These are phyloP conservation scores for Philereme vetulata DNA, from an alignment of 2,888 invertebrate species.

Conservation along the genomic window DNA sequence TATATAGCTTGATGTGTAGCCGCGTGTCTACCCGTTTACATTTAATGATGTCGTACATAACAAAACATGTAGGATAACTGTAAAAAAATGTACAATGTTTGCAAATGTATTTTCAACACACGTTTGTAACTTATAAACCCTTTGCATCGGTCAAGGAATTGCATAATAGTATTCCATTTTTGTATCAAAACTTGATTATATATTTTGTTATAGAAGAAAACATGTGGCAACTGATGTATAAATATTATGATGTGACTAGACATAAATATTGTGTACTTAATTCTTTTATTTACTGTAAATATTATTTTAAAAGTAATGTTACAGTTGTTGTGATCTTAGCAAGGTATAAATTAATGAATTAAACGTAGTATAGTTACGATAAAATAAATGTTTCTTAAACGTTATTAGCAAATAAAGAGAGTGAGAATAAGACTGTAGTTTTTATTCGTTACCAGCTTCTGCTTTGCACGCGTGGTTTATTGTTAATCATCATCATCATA, in stretches of 20 bases:
- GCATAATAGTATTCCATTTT: no score
- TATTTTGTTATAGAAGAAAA: no score
- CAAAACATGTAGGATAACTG: no score
- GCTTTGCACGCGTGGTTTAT: no score
- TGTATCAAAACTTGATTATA: no score
- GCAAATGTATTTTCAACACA: neutral
- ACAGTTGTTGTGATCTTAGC: constrained; percentile 73
- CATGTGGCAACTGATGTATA: no score
- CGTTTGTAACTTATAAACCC: no score
- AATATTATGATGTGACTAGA: constrained; percentile 52
- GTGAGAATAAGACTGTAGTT: constrained; percentile 58
- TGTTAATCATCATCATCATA: no score
- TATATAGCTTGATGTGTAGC: no score
- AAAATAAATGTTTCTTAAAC: constrained; percentile 67
- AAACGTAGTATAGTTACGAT: constrained; percentile 46
- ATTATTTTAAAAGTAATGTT: constrained; percentile 56
- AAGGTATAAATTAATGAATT: constrained; percentile 54
- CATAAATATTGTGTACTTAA: constrained; percentile 64
- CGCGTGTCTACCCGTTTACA: no score
- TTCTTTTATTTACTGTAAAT: constrained; percentile 73
- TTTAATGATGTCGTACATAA: no score
- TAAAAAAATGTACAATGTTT: neutral
- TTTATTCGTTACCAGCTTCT: constrained; percentile 23
- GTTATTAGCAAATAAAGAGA: constrained; percentile 68
- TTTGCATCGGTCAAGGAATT: no score